Base-by-base conservation (phyloP, 1,140 invertebrate species). In the Physella acuta region DNA sequence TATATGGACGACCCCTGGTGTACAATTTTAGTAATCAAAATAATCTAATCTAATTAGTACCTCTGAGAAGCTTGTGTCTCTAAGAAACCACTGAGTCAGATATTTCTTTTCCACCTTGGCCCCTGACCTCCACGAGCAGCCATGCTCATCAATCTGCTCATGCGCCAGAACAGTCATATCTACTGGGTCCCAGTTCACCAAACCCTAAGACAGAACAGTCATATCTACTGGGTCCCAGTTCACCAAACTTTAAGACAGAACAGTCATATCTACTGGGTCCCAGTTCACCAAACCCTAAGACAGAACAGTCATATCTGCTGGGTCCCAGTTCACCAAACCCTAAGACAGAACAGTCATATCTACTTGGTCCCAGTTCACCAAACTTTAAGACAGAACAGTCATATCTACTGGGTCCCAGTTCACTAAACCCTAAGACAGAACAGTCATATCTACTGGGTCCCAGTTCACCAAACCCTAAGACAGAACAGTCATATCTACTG, bases 161-260 rank as follows among this genome's bases (percentile, higher is more conserved):
- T 98, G 92, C 24, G 98, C 98, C 66, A 99, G 84, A 4, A 99
- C 98, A 17, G 98, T 99, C 83, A 94, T 84, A 87, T 99, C 98
- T 0, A 99, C 87, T 0, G 98, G 98, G 89, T 99, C 98, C 97
- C 97, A 99, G 87, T 99, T 98, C 0, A 99, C 97, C 73, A 91
- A 86, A 24, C 93, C 91, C 89, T 92, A 39, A 34, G 72, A 58
- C 31, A 61, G 39, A 44, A 44, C 20, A 11, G 39, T 44, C n/a
- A n/a, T n/a, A n/a, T n/a, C n/a, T n/a, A n/a, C n/a, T n/a, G n/a
- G n/a, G n/a, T n/a, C n/a, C n/a, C n/a, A n/a, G 26, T 30, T 31
- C 8, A 4, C 33, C 16, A 31, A 30, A 5, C 28, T 56, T 56
- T 56, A 11, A 20, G 39, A 11, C 39, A 44, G 20, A 8, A 44